Evolutionary conservation across 2,113 vertebrate genomes (phyloP).

Genomic region (Hippocampus abdominalis): DNA sequence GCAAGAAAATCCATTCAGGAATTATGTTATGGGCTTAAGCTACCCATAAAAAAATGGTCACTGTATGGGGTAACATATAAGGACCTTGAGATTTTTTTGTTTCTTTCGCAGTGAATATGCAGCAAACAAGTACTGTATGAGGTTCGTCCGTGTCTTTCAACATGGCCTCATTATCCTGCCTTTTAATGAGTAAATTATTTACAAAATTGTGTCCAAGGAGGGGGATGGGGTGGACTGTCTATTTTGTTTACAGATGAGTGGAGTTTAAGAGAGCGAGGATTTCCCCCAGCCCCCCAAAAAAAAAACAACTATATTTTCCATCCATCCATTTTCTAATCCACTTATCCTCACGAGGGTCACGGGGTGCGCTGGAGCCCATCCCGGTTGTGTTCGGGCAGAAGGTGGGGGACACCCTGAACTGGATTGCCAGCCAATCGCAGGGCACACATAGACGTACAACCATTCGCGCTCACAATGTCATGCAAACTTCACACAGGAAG

Average conservation of each 20-base stretch:
- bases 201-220: neutral
- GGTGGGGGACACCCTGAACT: no score
- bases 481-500: no score
- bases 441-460: no score
- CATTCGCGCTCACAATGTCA: no score
- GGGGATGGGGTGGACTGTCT: neutral
- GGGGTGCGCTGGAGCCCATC: no score
- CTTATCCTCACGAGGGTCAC: no score
- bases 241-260: neutral
- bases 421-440: no score
- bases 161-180: neutral
- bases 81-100: slow-evolving; percentile 3
- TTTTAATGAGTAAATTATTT: neutral
- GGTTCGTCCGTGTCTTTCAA: slow-evolving; percentile 9
- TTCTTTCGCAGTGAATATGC: neutral
- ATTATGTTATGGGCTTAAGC: slow-evolving; percentile 8
- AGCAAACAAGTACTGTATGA: neutral
- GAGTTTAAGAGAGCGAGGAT: neutral
- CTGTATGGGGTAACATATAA: slow-evolving; percentile 3
- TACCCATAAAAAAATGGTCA: neutral
- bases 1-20: slow-evolving; percentile 10
- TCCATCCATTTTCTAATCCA: no score
- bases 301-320: no score
- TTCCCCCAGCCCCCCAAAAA: neutral
- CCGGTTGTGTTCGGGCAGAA: no score